These are phyloP conservation scores for Maniola hyperantus DNA, from an alignment of 2,888 invertebrate species.

Conservation along the genomic window DNA sequence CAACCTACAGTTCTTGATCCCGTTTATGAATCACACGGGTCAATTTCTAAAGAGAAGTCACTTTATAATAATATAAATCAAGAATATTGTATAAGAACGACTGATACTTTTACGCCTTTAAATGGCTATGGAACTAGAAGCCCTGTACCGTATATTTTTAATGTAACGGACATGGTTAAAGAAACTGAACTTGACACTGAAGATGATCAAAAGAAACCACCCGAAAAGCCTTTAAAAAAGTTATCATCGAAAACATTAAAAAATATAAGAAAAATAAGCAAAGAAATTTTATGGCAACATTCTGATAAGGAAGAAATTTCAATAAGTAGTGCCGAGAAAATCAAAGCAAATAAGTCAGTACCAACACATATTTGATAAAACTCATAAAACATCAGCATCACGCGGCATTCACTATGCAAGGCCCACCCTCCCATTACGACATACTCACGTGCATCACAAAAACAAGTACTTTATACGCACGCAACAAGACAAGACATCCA, in stretches of 20 bases:
- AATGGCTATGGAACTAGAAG: slow-evolving; percentile 22
- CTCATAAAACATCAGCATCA: slow-evolving; percentile 45
- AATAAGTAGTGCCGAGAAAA: slow-evolving; percentile 46
- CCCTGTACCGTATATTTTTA: slow-evolving; percentile 56
- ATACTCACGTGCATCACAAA: no score
- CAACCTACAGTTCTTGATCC: slow-evolving; percentile 34
- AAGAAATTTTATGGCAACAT: slow-evolving; percentile 50
- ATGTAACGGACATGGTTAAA: slow-evolving; percentile 56
- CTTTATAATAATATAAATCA: slow-evolving; percentile 46
- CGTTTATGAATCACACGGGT: slow-evolving; percentile 42
- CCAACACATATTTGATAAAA: slow-evolving; percentile 1
- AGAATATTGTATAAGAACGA: slow-evolving; percentile 52
- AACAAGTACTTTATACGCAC: not conserved
- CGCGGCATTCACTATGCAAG: slow-evolving; percentile 21
- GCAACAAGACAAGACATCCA: no score
- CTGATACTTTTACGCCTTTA: slow-evolving; percentile 46
- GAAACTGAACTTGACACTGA: slow-evolving; percentile 48
- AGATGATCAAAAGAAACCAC: slow-evolving; percentile 53
- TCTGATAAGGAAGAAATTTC: slow-evolving; percentile 50
- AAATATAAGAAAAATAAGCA: slow-evolving; percentile 53
- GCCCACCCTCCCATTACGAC: no score
- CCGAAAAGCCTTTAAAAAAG: slow-evolving; percentile 53
- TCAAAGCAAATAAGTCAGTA: slow-evolving; percentile 54
- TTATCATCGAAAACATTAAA: slow-evolving; percentile 50
- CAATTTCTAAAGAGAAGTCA: slow-evolving; percentile 47